Evolutionary conservation across 2,113 vertebrate species (phyloP).

Genomic region (Halcyon malimbica): DNA sequence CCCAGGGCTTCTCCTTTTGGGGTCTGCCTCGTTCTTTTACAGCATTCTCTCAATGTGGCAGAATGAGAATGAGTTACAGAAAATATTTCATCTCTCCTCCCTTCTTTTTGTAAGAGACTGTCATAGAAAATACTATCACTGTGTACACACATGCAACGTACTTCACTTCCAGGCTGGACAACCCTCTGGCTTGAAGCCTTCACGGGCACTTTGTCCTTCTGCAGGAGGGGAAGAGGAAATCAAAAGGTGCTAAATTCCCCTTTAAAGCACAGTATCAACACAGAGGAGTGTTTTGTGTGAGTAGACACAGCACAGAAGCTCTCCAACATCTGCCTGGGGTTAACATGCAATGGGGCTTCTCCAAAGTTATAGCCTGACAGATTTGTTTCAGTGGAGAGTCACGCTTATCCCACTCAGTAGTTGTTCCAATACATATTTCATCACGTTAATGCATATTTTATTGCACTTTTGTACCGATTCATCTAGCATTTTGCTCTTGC

Average conservation of each 20-base stretch:
- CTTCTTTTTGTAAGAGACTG: background rate
- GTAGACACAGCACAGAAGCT: background rate
- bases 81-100: background rate
- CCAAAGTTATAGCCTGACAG: background rate
- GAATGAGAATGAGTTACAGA: background rate
- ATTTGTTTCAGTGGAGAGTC: background rate
- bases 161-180: background rate
- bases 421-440: constrained; percentile 58
- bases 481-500: background rate
- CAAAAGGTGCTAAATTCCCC: background rate
- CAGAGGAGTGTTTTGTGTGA: background rate
- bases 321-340: background rate
- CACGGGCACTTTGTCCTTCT: background rate
- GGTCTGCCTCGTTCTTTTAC: background rate
- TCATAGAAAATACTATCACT: background rate
- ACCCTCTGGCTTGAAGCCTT: background rate
- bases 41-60: background rate
- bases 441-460: constrained; percentile 55
- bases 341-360: background rate
- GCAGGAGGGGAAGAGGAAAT: background rate
- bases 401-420: background rate
- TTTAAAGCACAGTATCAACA: background rate
- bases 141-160: background rate
- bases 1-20: background rate
- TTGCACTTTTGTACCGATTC: constrained; percentile 29